These are phyloP conservation scores for Drosophila dives DNA, from an alignment of 2,888 invertebrate species.

Conservation along the genomic window DNA sequence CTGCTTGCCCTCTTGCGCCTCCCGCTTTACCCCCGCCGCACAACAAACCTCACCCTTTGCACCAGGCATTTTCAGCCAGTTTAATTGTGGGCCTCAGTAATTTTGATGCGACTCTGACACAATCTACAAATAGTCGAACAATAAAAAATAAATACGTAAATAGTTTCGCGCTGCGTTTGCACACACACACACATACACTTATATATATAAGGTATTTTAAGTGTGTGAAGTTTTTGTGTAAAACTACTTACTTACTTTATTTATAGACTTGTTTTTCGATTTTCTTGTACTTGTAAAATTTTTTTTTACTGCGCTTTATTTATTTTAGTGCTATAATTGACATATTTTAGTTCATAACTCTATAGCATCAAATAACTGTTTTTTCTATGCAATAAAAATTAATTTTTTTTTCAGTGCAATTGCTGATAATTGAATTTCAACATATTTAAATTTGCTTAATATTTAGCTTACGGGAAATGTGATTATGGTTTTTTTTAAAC, in stretches of 20 bases:
- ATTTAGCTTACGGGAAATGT: neutral
- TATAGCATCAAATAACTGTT: neutral
- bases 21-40: neutral
- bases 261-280: conserved; percentile 16
- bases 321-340: conserved; percentile 60
- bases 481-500: neutral
- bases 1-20: conserved; percentile 19
- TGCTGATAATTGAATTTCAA: neutral
- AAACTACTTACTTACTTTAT: conserved; percentile 28
- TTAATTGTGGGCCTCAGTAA: conserved; percentile 74
- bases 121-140: conserved; percentile 52
- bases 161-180: conserved; percentile 52
- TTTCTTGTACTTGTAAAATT: conserved; percentile 24
- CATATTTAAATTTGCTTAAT: neutral
- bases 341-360: conserved; percentile 19
- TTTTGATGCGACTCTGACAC: conserved; percentile 68
- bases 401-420: neutral
- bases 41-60: neutral
- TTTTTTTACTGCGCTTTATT: conserved; percentile 53
- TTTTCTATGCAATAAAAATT: neutral
- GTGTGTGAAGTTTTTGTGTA: conserved; percentile 32
- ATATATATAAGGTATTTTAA: conserved; percentile 7
- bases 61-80: conserved; percentile 69
- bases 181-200: conserved; percentile 6
- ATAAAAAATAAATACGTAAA: conserved; percentile 35